phyloP scores from a whole-genome alignment of 2,113 vertebrate species.

The Mungos mungo region DNA sequence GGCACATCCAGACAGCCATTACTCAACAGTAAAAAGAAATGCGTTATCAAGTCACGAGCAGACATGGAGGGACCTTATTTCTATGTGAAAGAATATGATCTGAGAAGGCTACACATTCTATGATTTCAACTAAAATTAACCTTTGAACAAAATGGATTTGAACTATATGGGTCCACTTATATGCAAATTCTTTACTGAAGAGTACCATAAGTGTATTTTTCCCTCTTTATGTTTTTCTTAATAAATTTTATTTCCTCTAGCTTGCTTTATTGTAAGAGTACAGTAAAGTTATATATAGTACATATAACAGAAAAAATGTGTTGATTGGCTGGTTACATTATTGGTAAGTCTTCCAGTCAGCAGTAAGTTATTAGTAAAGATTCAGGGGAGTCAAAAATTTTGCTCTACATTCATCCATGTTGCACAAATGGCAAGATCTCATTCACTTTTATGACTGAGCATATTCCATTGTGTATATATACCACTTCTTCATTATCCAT shows the following conservation, averaged over 20 bases:
- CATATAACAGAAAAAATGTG: not conserved
- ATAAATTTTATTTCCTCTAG: not conserved
- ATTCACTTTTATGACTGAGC: no score
- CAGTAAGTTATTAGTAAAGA: no score
- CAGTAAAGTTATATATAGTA: no score
- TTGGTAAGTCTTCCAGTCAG: no score
- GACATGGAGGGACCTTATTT: not conserved
- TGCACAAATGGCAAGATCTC: no score
- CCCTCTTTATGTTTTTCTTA: not conserved
- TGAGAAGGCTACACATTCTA: not conserved
- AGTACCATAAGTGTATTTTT: not conserved
- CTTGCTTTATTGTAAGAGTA: not conserved
- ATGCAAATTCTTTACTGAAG: not conserved
- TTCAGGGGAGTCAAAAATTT: no score
- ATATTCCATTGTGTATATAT: no score
- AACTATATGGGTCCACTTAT: not conserved
- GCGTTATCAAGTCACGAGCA: not conserved
- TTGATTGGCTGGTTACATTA: no score
- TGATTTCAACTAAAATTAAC: not conserved
- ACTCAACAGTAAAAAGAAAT: not conserved
- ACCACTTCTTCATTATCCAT: no score
- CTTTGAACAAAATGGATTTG: not conserved
- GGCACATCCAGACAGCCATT: not conserved
- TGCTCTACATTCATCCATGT: no score
- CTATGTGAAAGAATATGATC: not conserved